Evolutionary conservation across 2,113 vertebrate species (phyloP).

Genomic region (Elgaria multicarinata): DNA sequence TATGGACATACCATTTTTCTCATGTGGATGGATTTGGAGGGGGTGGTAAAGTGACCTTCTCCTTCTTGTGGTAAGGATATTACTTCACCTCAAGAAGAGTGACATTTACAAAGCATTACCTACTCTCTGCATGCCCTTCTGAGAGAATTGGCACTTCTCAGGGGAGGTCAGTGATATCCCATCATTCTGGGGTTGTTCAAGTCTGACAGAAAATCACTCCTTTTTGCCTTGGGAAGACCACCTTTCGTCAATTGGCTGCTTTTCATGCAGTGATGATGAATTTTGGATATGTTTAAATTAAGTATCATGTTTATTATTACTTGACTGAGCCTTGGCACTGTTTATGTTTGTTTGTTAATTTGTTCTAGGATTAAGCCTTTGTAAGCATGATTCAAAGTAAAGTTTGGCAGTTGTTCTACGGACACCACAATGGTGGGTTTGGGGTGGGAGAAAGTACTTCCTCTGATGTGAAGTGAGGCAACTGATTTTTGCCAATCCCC

Average conservation of each 20-base stretch:
- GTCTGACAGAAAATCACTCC: not conserved
- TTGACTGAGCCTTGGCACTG: not conserved
- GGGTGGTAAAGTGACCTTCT: not conserved
- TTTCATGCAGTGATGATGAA: not conserved
- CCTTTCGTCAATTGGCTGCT: not conserved
- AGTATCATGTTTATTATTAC: not conserved
- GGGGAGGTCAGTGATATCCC: not conserved
- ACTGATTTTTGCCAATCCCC: not conserved
- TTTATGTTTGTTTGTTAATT: no score
- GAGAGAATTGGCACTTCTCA: not conserved
- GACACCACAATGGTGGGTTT: not conserved
- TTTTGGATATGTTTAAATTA: not conserved
- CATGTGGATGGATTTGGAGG: not conserved
- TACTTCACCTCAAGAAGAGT: not conserved
- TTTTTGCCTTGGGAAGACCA: not conserved
- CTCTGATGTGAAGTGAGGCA: no score
- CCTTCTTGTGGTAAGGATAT: not conserved
- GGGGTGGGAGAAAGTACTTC: not conserved
- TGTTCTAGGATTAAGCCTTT: not conserved
- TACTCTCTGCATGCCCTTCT: not conserved
- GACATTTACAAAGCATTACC: fast-evolving
- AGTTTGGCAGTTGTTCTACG: not conserved
- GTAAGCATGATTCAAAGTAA: not conserved
- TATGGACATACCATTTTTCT: not conserved
- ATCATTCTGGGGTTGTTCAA: not conserved